Evolutionary conservation across 2,113 vertebrate species (phyloP), one percentile per base, ranked within the genome.

Genomic region (Pteropus alecto): DNA sequence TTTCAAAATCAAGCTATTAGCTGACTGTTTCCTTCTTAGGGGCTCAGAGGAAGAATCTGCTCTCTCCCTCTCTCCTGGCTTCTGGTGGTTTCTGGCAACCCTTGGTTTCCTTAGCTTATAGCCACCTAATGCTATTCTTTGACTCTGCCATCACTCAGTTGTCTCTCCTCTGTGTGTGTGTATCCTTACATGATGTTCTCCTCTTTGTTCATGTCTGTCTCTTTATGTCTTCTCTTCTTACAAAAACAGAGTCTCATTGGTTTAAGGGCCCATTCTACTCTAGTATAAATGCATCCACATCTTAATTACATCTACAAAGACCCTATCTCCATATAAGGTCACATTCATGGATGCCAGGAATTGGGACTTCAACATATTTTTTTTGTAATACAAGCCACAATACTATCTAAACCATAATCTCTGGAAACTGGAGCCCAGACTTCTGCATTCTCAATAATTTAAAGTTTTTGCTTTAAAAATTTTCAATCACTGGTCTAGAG

Each of bases 241-340:
- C 30, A 81, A 92, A 60, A 2, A 54, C 19, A 35, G 5, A 30
- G 9, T 87, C 54, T 41, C 4, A 58, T 4, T 90, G 30, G 16
- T 28, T 54, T 33, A 81, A 74, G 19, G 51, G 19, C 7, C 26
- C 7, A 63, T 1, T 16, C 43, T 35, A 77, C 48, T 63, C 51
- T 9, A 33, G 7, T 28, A 46, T 35, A 70, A 87, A 3, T 8
- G 33, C 15, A 95, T 71, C 8, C 48, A 54, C 7, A 67, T 68
- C 33, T 93, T 56, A 43, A 90, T 77, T 35, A 33, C 4, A 43
- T 71, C 7, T 89, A 70, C 26, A 94, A 79, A 70, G 10, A 92
- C 19, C 11, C 7, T 30, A 15, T 65, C n/a, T 79, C 16, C 74
- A 77, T 26, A 77, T 70, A 63, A 89, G 5, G 1, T 63, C 54